Conservation (phyloP, 2,797 vertebrate species). For the Coracias cyanogaster region DNA sequence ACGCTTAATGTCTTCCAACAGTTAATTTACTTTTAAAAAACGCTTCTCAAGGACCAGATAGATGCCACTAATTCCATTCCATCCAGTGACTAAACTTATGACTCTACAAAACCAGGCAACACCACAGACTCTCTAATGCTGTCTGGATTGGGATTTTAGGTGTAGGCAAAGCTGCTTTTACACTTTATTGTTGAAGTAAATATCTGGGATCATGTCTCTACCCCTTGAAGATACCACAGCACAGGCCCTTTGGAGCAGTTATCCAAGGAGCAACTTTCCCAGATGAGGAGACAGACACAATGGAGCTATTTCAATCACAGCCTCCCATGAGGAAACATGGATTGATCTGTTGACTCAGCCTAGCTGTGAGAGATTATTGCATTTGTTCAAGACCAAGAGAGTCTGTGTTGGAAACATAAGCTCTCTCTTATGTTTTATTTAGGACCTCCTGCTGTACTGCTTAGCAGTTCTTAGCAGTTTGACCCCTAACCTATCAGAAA, state of each 20-base stretch:
- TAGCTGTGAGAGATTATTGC: background rate
- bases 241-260: background rate
- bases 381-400: background rate
- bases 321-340: background rate
- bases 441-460: background rate
- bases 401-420: background rate
- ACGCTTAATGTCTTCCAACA: background rate
- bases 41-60: background rate
- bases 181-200: background rate
- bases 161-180: background rate
- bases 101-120: background rate
- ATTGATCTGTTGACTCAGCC: background rate
- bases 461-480: background rate
- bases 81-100: background rate
- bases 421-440: background rate
- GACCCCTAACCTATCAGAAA: background rate
- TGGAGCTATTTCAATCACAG: background rate
- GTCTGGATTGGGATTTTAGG: background rate
- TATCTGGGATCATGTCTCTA: accelerated
- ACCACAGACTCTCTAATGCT: background rate
- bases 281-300: background rate
- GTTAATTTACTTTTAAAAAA: background rate
- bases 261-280: background rate
- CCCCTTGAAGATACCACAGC: background rate
- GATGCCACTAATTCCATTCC: background rate